Evolutionary conservation across 2,888 invertebrate species (phyloP).

Genomic region (Eupithecia inturbata): DNA sequence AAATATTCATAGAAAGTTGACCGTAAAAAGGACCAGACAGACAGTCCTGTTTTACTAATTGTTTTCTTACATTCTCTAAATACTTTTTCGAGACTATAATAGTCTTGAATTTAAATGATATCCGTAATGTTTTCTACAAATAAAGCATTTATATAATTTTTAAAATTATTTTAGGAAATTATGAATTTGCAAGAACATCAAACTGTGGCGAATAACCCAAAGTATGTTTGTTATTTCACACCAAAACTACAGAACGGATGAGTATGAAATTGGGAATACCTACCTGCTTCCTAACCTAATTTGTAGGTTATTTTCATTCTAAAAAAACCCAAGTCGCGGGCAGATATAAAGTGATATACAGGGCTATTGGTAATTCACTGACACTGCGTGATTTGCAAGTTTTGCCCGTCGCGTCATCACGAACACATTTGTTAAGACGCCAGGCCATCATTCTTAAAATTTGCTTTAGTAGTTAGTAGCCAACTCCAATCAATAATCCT

Average conservation of each 20-base stretch:
- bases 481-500: no score
- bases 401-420: no score
- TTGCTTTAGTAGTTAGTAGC: no score
- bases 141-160: background rate
- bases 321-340: background rate
- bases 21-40: constrained; percentile 20
- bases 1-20: constrained; percentile 29
- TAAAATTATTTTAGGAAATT: background rate
- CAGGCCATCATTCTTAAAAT: no score
- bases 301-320: background rate
- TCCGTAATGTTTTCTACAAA: background rate
- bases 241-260: background rate
- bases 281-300: background rate
- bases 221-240: no score
- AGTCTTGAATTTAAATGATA: background rate
- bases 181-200: background rate
- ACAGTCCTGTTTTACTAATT: constrained; percentile 4
- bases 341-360: background rate
- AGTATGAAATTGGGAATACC: background rate
- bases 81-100: background rate
- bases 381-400: no score
- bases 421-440: no score
- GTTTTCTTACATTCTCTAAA: background rate
- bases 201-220: background rate
- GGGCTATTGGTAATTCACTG: no score